phyloP scores from a whole-genome alignment of 1,140 invertebrate genomes.

The Tetramorium alpestre region DNA sequence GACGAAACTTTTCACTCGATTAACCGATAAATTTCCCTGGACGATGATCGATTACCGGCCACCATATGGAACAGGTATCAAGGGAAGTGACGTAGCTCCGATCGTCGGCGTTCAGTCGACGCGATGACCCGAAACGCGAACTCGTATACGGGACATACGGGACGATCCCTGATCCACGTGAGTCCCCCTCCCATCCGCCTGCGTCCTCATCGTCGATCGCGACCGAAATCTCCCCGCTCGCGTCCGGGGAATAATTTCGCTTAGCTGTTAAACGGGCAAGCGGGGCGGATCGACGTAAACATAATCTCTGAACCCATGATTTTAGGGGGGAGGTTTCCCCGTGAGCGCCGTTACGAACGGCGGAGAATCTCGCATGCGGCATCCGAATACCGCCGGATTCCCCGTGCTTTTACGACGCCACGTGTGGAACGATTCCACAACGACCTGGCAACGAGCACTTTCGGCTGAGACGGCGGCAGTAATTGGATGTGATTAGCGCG shows the following conservation, averaged over 20 bases:
- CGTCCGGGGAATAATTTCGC: neutral
- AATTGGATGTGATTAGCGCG: constrained; percentile 34
- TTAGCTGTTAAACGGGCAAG: neutral
- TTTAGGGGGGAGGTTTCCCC: neutral
- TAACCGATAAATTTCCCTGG: constrained; percentile 6
- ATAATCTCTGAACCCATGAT: neutral
- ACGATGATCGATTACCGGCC: constrained; percentile 37
- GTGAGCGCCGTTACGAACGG: neutral
- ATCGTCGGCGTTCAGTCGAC: neutral
- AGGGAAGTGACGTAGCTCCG: neutral
- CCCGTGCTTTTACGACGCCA: neutral
- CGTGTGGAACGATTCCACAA: neutral
- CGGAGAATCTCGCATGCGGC: neutral
- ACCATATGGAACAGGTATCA: constrained; percentile 11
- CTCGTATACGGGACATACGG: neutral
- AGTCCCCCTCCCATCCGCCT: neutral
- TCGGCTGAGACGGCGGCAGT: neutral
- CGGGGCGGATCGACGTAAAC: neutral
- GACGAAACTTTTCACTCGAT: constrained; percentile 18
- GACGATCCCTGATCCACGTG: neutral
- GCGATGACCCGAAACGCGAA: constrained; percentile 4
- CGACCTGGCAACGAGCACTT: neutral
- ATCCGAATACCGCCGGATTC: neutral
- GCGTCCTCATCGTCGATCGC: neutral
- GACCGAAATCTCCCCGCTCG: neutral